Percentiles rank a stretch among this genome's conserved stretches.
Conservation (phyloP, 1,140 invertebrate species). For the Agrilus planipennis region DNA sequence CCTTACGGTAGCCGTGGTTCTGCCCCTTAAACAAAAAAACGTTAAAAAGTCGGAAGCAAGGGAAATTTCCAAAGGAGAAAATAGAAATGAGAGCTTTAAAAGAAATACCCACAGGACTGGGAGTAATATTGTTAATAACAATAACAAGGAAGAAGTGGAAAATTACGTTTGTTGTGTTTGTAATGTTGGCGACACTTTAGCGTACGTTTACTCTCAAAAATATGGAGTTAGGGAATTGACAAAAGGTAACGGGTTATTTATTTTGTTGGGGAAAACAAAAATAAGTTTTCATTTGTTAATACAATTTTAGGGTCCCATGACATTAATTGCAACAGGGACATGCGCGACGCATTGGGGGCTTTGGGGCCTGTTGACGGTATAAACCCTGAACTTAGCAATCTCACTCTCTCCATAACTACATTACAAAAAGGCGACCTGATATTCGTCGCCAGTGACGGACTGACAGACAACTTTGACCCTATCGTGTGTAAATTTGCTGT, state of each 20-base stretch:
- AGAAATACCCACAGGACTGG: not conserved
- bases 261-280: not conserved
- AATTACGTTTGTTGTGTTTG: constrained; percentile 77
- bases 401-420: constrained; percentile 81
- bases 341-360: constrained; percentile 83
- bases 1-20: constrained; percentile 65
- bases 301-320: constrained; percentile 69
- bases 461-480: constrained; percentile 90
- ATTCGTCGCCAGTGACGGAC: constrained; percentile 83
- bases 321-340: constrained; percentile 76
- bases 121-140: not conserved
- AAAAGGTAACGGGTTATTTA: constrained; percentile 38
- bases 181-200: constrained; percentile 84
- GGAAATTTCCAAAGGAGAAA: constrained; percentile 2
- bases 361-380: constrained; percentile 76
- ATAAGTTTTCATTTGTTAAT: constrained; percentile 2
- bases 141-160: constrained; percentile 17
- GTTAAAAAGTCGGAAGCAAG: constrained; percentile 5
- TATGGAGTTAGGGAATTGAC: constrained; percentile 63
- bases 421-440: constrained; percentile 76
- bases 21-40: constrained; percentile 41
- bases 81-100: not conserved
- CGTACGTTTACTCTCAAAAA: constrained; percentile 73
- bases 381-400: constrained; percentile 74
- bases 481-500: constrained; percentile 88